Base-by-base conservation (phyloP, 2,888 invertebrate species). In the Gisinianus flammeolus region DNA sequence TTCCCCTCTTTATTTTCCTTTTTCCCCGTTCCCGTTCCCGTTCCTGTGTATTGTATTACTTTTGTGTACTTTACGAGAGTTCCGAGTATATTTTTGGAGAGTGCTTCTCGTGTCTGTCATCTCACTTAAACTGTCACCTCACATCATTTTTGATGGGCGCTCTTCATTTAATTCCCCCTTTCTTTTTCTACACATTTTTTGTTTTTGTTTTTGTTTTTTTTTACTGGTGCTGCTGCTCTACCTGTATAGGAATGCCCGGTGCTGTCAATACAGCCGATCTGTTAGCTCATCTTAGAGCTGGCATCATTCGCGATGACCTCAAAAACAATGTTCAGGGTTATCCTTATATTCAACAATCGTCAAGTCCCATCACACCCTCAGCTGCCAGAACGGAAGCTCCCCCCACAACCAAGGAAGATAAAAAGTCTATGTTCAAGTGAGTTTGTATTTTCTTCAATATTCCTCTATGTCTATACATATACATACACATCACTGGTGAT, bases 381-480 rank as follows among this genome's bases (percentile, higher is more conserved):
- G 79, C 80, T 71, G 80, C 80, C 30, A 76, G 83, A 68, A 80
- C 81, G 24, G 85, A 85, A 73, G 85, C 85, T 19, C 84, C 84
- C 62, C 82, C 86, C 56, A 86, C 86, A 54, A 85, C 86, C n/a
- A 81, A 84, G 73, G 85, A 86, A 78, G 86, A 87, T 80, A 87
- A 87, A 83, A 85, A 85, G 80, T 85, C 85, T 66, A 86, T 87
- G 85, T 87, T 87, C 85, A 87, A 85, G 87, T 87, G 81, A 84
- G 84, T 69, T 6, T 35, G 24, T 69, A 12, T 52, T 12, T 12
- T 56, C 56, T 44, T 44, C 4, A 56, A 56, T n/a, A 56, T 22
- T 44, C n/a, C n/a, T n/a, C n/a, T n/a, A n/a, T n/a, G n/a, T n/a
- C n/a, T n/a, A n/a, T n/a, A n/a, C n/a, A n/a, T n/a, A n/a, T 44